Conservation (phyloP, 2,888 invertebrate genomes). For the Cyaniris semiargus region DNA sequence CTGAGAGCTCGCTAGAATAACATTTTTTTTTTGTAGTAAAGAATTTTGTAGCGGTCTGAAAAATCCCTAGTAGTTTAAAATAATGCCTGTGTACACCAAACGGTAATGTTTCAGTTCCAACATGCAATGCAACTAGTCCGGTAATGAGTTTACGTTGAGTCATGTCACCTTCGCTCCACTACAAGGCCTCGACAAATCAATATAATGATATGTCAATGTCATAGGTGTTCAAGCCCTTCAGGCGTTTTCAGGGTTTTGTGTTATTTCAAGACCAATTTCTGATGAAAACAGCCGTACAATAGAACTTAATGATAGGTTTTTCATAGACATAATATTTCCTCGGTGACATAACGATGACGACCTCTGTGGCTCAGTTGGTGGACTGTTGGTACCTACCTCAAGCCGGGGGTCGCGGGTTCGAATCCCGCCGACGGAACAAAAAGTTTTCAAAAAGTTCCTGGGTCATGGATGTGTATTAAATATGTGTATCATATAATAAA, state of each 20-base stretch:
- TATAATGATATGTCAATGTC: slow-evolving; percentile 8
- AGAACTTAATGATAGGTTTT: background rate
- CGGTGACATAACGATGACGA: no score
- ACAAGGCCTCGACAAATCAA: slow-evolving; percentile 17
- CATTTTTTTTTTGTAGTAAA: no score
- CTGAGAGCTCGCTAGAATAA: no score
- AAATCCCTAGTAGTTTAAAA: background rate
- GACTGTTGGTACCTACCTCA: no score
- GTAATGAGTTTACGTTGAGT: slow-evolving; percentile 6
- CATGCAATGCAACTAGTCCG: background rate
- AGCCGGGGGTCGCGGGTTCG: no score
- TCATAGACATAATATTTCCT: background rate
- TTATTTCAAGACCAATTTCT: background rate
- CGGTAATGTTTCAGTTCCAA: background rate
- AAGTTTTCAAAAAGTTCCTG: no score
- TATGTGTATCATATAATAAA: no score
- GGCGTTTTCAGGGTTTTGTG: background rate
- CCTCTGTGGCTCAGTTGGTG: no score
- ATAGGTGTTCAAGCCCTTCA: background rate
- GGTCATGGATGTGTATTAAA: no score
- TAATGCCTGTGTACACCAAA: background rate
- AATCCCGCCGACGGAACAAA: no score
- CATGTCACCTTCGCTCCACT: background rate
- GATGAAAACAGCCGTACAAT: background rate
- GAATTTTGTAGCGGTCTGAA: background rate